Percentiles rank a stretch among this genome's conserved stretches.
These are phyloP conservation scores for Phortica okadai DNA, from an alignment of 2,888 invertebrate genomes.

Conservation along the genomic window DNA sequence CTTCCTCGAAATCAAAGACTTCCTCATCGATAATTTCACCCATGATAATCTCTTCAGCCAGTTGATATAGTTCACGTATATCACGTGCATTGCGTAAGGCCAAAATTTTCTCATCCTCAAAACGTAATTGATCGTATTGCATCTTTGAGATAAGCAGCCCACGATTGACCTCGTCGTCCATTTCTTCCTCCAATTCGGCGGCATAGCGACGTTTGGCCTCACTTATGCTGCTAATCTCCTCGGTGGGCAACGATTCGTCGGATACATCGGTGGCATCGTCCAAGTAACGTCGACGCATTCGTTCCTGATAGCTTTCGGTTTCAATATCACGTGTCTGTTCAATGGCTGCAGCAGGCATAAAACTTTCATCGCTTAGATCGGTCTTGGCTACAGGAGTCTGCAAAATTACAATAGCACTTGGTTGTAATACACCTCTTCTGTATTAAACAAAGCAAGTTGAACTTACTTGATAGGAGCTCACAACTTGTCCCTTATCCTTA, in stretches of 20 bases:
- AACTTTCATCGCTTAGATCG: neutral
- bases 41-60: conserved; percentile 80
- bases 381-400: neutral
- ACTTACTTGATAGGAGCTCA: neutral
- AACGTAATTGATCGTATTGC: conserved; percentile 78
- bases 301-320: conserved; percentile 33
- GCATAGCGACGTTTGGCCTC: conserved; percentile 65
- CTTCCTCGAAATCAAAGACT: conserved; percentile 42
- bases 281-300: conserved; percentile 39
- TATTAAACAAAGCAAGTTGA: neutral
- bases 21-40: conserved; percentile 69
- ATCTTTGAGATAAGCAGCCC: conserved; percentile 78
- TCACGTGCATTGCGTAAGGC: conserved; percentile 78
- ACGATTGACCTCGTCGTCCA: conserved; percentile 70
- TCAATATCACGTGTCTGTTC: conserved; percentile 47
- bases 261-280: conserved; percentile 68
- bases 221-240: conserved; percentile 63
- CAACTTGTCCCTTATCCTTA: conserved; percentile 45
- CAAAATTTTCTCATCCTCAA: conserved; percentile 79
- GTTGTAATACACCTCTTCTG: neutral
- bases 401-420: neutral
- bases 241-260: conserved; percentile 58
- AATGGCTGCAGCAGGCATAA: neutral
- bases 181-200: conserved; percentile 63
- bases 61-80: conserved; percentile 80